These are phyloP conservation scores for Pachycephala philippinensis DNA, from an alignment of 2,113 vertebrate species.

Conservation along the genomic window DNA sequence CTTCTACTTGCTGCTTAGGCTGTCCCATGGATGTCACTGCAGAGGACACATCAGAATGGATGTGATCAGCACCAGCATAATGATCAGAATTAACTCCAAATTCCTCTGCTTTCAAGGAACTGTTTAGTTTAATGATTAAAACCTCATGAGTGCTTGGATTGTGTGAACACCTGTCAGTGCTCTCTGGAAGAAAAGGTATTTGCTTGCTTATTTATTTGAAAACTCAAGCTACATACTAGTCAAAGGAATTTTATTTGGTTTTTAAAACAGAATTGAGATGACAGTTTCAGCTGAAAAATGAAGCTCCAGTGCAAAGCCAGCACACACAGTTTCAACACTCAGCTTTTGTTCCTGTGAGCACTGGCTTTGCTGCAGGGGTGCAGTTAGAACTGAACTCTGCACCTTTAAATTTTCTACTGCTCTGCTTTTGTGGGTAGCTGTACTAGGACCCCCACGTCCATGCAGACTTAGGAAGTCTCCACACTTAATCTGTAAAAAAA, in stretches of 20 bases:
- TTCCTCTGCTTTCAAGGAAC: constrained; percentile 43
- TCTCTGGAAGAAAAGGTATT: not conserved
- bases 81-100: constrained; percentile 13
- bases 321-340: not conserved
- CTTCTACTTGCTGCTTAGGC: not conserved
- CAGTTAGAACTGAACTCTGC: not conserved
- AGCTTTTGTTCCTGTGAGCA: not conserved
- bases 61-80: not conserved
- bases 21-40: not conserved
- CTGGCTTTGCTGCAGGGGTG: not conserved
- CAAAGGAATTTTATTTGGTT: not conserved
- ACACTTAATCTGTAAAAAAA: not conserved
- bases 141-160: not conserved
- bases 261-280: not conserved
- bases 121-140: constrained; percentile 55
- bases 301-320: not conserved
- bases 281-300: not conserved
- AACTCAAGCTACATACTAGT: not conserved
- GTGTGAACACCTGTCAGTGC: constrained; percentile 30
- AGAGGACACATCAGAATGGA: not conserved
- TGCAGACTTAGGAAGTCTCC: not conserved
- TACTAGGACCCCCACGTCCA: not conserved
- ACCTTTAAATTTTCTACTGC: not conserved
- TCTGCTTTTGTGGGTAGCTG: not conserved
- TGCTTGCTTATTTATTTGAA: constrained; percentile 32